A percentile compares a stretch with the other conserved stretches of the same genome.
Evolutionary conservation across 2,888 invertebrate species (phyloP).

Genomic region (Ornithoptera priamus): DNA sequence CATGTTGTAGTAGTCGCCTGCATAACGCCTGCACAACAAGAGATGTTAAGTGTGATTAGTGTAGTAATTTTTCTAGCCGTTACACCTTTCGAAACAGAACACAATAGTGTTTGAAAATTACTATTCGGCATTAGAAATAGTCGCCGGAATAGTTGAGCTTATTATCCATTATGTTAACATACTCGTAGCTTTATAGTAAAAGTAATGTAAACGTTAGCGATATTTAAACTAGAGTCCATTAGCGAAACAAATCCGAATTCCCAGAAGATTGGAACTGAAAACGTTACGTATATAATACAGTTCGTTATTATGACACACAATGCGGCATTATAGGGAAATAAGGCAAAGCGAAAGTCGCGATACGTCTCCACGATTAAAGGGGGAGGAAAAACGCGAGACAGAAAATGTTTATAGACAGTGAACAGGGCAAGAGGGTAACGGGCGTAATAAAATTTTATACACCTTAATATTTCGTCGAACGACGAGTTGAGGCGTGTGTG

Average conservation of each 20-base stretch:
- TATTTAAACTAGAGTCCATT: conserved; percentile 50
- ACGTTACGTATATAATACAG: conserved; percentile 60
- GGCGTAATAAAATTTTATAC: conserved; percentile 77
- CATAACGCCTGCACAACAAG: too few species aligned
- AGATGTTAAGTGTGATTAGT: too few species aligned
- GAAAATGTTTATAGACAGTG: conserved; percentile 69
- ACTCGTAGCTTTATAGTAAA: not conserved
- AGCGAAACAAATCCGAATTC: conserved; percentile 63
- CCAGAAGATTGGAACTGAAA: conserved; percentile 73
- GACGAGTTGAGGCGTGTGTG: conserved; percentile 74
- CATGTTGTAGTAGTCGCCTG: too few species aligned
- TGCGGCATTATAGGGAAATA: conserved; percentile 72
- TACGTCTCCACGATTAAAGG: conserved; percentile 38
- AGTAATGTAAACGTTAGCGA: conserved; percentile 37
- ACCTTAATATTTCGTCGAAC: conserved; percentile 75
- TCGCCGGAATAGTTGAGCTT: too few species aligned
- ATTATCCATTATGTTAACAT: too few species aligned
- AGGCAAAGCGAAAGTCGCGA: conserved; percentile 55
- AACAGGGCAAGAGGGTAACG: conserved; percentile 71
- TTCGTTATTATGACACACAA: conserved; percentile 74
- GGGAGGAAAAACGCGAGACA: conserved; percentile 54
- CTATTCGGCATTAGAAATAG: too few species aligned
- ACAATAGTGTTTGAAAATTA: not conserved
- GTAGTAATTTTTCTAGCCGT: too few species aligned
- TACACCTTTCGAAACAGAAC: too few species aligned